phyloP scores from a whole-genome alignment of 2,797 vertebrate species.

The Acanthopagrus latus region DNA sequence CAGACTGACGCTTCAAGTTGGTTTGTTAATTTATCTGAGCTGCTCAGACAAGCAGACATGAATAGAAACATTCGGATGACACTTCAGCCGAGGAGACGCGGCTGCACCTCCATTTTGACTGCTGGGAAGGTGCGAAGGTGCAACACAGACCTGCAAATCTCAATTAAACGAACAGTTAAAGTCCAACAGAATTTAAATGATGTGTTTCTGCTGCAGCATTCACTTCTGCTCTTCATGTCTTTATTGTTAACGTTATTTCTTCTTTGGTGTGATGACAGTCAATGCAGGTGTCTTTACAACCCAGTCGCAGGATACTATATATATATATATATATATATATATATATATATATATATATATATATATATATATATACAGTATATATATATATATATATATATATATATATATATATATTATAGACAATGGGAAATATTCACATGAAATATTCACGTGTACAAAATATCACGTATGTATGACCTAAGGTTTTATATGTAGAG shows the following conservation, averaged over 20 bases:
- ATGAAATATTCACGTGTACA: no score
- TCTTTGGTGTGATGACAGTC: background rate
- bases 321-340: no score
- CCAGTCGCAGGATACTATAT: no score
- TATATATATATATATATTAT: no score
- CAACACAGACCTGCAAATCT: slow-evolving; percentile 7
- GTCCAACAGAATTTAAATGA: background rate
- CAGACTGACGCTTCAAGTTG: slow-evolving; percentile 72
- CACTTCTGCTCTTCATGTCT: background rate
- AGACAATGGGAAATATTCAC: no score
- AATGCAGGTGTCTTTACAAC: background rate
- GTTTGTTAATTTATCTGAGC: slow-evolving; percentile 76
- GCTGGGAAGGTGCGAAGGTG: slow-evolving; percentile 13
- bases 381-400: no score
- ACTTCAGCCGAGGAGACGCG: slow-evolving; percentile 23
- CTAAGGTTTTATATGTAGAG: no score
- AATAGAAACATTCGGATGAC: slow-evolving; percentile 52
- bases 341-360: no score
- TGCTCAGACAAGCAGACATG: slow-evolving; percentile 64
- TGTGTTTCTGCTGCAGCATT: background rate
- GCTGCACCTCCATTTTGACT: slow-evolving; percentile 45
- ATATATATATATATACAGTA: no score
- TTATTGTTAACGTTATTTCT: background rate
- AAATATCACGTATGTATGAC: no score
- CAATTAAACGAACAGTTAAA: background rate